A percentile compares a stretch with the other conserved stretches of the same genome.
Evolutionary conservation across 1,140 invertebrate genomes (phyloP).

Genomic region (Sitobion miscanthi): DNA sequence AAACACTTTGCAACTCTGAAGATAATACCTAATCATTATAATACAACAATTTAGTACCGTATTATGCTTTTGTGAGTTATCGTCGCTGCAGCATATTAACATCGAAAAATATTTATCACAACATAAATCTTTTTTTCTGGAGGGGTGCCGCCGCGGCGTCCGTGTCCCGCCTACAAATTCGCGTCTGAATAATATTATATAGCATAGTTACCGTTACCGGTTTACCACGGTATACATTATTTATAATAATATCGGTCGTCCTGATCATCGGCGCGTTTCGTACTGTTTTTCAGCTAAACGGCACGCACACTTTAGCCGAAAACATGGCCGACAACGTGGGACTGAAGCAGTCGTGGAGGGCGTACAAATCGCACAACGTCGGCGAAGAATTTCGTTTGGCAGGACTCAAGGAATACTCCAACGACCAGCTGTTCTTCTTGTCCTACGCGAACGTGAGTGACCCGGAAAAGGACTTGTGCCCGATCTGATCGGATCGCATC

Average conservation of each 20-base stretch:
- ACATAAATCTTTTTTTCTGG: too few species aligned
- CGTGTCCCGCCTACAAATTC: too few species aligned
- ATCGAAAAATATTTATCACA: too few species aligned
- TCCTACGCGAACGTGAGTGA: conserved; percentile 79
- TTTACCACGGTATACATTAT: too few species aligned
- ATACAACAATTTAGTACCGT: too few species aligned
- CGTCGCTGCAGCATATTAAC: too few species aligned
- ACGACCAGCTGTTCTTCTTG: conserved; percentile 89
- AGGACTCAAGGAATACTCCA: conserved; percentile 76
- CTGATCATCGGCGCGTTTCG: not conserved
- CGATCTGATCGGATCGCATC: not conserved
- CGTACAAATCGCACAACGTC: conserved; percentile 70
- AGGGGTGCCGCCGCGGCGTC: too few species aligned
- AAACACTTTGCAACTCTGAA: too few species aligned
- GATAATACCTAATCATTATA: too few species aligned
- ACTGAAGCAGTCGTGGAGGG: conserved; percentile 77
- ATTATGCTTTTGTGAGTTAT: too few species aligned
- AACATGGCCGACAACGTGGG: conserved; percentile 93
- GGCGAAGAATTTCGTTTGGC: conserved; percentile 68
- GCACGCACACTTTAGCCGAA: conserved; percentile 80
- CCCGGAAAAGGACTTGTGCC: not conserved
- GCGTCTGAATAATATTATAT: too few species aligned
- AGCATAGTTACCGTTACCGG: too few species aligned
- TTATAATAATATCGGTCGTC: not conserved
- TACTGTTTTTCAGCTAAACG: conserved; percentile 69